These are phyloP conservation scores for Trimorus sp. DNA, from an alignment of 2,888 invertebrate genomes.

Conservation along the genomic window DNA sequence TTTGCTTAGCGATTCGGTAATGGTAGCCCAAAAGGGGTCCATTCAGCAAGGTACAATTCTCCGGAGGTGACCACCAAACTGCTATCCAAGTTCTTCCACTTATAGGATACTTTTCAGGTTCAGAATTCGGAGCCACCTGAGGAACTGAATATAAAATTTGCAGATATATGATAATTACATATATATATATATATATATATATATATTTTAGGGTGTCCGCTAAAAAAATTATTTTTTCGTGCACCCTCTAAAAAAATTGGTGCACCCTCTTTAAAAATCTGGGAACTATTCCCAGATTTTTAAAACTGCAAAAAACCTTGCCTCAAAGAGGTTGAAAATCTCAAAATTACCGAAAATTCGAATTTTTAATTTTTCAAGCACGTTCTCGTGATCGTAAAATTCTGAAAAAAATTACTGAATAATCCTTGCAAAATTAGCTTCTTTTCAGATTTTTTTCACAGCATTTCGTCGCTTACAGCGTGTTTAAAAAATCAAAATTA, in stretches of 20 bases:
- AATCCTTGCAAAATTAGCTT: slow-evolving; percentile 7
- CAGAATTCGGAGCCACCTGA: slow-evolving; percentile 42
- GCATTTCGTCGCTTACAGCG: slow-evolving; percentile 12
- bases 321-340: slow-evolving; percentile 11
- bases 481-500: slow-evolving; percentile 10
- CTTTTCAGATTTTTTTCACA: slow-evolving; percentile 4
- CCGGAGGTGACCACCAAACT: slow-evolving; percentile 64
- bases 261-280: no score
- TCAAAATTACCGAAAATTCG: slow-evolving; percentile 6
- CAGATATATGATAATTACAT: no score
- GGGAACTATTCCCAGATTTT: no score
- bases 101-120: slow-evolving; percentile 31
- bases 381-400: slow-evolving; percentile 4
- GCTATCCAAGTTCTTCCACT: slow-evolving; percentile 61
- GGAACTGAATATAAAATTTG: slow-evolving; percentile 59
- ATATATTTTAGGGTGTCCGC: no score
- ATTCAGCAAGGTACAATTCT: slow-evolving; percentile 50
- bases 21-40: slow-evolving; percentile 66
- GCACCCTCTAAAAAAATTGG: no score
- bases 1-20: slow-evolving; percentile 42
- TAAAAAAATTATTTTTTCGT: no score
- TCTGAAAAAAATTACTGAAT: slow-evolving; percentile 11
- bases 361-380: background rate
- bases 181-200: no score
- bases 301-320: slow-evolving; percentile 6